phyloP scores from a whole-genome alignment of 2,888 invertebrate genomes.

The Hydriomena furcata region DNA sequence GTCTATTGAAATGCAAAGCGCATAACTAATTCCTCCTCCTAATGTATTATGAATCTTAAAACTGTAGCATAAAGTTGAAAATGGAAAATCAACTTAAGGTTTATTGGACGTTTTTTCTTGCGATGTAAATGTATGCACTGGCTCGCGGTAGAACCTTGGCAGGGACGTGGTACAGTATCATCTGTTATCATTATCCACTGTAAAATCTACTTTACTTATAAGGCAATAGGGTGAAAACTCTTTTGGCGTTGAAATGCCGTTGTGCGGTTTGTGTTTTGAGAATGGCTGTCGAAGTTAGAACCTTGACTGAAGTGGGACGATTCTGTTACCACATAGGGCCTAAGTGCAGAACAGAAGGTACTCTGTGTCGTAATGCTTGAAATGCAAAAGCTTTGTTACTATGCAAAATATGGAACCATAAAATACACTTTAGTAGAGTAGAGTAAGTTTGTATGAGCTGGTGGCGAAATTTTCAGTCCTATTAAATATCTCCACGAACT shows the following conservation, averaged over 20 bases:
- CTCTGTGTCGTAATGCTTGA: constrained; percentile 59
- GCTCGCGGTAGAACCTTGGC: constrained; percentile 67
- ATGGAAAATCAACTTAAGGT: constrained; percentile 25
- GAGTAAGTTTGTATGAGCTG: too few species aligned
- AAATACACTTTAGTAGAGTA: too few species aligned
- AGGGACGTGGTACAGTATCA: constrained; percentile 71
- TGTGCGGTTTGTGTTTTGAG: constrained; percentile 42
- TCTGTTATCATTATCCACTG: constrained; percentile 43
- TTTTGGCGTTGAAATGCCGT: constrained; percentile 15
- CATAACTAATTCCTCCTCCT: constrained; percentile 26
- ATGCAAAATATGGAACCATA: constrained; percentile 42
- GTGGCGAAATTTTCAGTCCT: too few species aligned
- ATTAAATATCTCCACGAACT: too few species aligned
- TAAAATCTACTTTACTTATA: constrained; percentile 29
- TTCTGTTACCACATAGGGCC: constrained; percentile 74
- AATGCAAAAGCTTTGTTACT: constrained; percentile 55
- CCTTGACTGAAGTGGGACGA: constrained; percentile 80
- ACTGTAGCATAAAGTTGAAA: constrained; percentile 26
- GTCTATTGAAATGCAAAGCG: constrained; percentile 36
- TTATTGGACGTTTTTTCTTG: constrained; percentile 48
- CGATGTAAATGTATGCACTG: constrained; percentile 63
- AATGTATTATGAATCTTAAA: constrained; percentile 32
- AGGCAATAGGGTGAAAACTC: constrained; percentile 30
- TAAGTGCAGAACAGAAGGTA: constrained; percentile 74
- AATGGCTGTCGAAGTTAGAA: constrained; percentile 59